phyloP scores from a whole-genome alignment of 2,888 invertebrate genomes.

The Sinohyriopsis cumingii region DNA sequence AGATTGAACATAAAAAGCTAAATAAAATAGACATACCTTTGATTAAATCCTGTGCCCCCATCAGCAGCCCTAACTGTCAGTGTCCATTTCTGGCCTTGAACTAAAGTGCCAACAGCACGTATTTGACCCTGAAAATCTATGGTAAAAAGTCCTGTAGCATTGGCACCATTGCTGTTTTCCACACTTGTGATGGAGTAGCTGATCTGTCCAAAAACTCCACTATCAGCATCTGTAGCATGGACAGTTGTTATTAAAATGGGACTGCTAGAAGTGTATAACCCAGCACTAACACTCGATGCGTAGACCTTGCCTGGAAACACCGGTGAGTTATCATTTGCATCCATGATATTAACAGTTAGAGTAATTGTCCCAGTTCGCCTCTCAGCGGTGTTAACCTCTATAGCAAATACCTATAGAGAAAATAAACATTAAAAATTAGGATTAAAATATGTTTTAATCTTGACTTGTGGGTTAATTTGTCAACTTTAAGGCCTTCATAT shows the following conservation, averaged over 20 bases:
- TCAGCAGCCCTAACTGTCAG: constrained; percentile 55
- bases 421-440: background rate
- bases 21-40: constrained; percentile 17
- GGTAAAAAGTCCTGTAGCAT: constrained; percentile 37
- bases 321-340: constrained; percentile 64
- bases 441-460: background rate
- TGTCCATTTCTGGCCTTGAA: constrained; percentile 41
- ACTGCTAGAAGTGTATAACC: constrained; percentile 40
- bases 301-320: constrained; percentile 50
- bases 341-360: constrained; percentile 53
- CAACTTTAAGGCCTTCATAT: too few species aligned
- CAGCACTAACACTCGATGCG: constrained; percentile 36
- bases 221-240: constrained; percentile 40
- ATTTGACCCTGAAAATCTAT: constrained; percentile 34
- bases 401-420: constrained; percentile 47
- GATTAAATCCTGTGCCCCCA: constrained; percentile 27
- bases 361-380: constrained; percentile 41
- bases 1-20: background rate
- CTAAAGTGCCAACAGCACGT: constrained; percentile 42
- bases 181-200: constrained; percentile 49
- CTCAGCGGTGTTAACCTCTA: constrained; percentile 39
- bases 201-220: constrained; percentile 33
- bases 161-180: constrained; percentile 36
- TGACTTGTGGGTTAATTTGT: too few species aligned
- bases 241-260: constrained; percentile 21